Evolutionary conservation across 2,113 vertebrate genomes (phyloP), one percentile per base, ranked within the genome.

Genomic region (Thermophis baileyi): DNA sequence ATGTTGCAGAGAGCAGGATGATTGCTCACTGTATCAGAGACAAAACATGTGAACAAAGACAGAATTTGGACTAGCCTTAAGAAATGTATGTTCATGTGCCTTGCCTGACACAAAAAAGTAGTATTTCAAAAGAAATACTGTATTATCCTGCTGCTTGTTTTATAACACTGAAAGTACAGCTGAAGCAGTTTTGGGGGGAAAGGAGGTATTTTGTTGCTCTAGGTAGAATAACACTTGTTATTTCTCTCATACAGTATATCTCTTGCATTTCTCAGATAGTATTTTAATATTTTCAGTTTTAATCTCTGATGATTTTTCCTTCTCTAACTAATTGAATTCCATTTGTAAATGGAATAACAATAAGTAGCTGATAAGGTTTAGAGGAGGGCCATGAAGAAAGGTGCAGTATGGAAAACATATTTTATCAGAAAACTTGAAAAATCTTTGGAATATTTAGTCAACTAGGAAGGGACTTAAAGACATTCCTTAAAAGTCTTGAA

Each of bases 61-160:
- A 93, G 50, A 94, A 89, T 90, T 89, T 92, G 92, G 90, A 93
- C 57, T 94, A 69, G 44, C 22, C 92, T 94, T 40, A 20, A 94
- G 90, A 94, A 92, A 94, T 60, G 1, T 85, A 51, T 89, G 63
- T 85, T 30, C 87, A 55, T 81, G n/a, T 54, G 54, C 44, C 3
- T 1, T 85, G 50, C 60, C 46, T 85, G 53, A 20, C 44, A 89
- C 89, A 54, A 89, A 53, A 89, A 63, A 91, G 55, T 27, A 85
- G 44, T 5, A 5, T 92, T 89, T 89, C 69, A 85, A 92, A 92
- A 89, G 40, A 74, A 88, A 30, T 50, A 49, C 44, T 81, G 30
- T 16, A 44, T 51, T 51, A 25, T 25, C 20, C 53, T 87, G 53
- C 53, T 81, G 46, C 81, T 85, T 44, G 30, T 30, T 88, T 50